A percentile compares a stretch with the other conserved stretches of the same genome.
Conservation (phyloP, 2,888 invertebrate species). For the Drosophila multiciliata region DNA sequence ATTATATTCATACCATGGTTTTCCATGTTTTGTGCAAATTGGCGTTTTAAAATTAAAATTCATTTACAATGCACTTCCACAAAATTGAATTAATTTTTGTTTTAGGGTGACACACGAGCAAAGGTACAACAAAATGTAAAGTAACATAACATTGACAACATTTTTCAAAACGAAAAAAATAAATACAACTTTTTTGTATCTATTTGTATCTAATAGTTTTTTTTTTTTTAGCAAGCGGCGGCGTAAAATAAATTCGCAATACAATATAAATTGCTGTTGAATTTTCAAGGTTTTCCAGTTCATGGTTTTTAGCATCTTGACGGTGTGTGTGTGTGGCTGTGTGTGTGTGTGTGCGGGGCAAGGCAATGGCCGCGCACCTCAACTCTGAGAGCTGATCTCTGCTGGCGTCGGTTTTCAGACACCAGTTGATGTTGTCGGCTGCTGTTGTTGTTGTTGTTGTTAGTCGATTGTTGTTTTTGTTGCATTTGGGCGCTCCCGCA, state of each 20-base stretch:
- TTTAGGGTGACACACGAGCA: conserved; percentile 27
- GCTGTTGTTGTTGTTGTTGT: conserved; percentile 21
- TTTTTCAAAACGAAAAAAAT: conserved; percentile 13
- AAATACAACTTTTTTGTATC: conserved; percentile 18
- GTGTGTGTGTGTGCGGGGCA: conserved; percentile 37
- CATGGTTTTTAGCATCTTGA: conserved; percentile 73
- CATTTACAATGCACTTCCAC: conserved; percentile 50
- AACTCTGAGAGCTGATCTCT: conserved; percentile 53
- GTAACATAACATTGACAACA: conserved; percentile 13
- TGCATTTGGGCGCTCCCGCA: conserved; percentile 57
- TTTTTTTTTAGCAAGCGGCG: conserved; percentile 22
- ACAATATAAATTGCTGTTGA: conserved; percentile 73
- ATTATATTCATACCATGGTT: conserved; percentile 55
- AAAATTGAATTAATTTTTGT: conserved; percentile 4
- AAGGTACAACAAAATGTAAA: not conserved
- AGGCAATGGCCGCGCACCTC: conserved; percentile 56
- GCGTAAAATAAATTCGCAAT: conserved; percentile 58
- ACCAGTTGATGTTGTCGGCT: conserved; percentile 40
- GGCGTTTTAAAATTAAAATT: conserved; percentile 62
- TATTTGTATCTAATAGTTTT: conserved; percentile 41
- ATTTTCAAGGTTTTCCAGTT: conserved; percentile 85
- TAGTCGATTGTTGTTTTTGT: conserved; percentile 25
- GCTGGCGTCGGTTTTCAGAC: conserved; percentile 49
- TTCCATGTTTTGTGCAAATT: conserved; percentile 57
- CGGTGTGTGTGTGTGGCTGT: conserved; percentile 10